Evolutionary conservation across 2,888 invertebrate genomes (phyloP).

Genomic region (Slavum lentiscoides): DNA sequence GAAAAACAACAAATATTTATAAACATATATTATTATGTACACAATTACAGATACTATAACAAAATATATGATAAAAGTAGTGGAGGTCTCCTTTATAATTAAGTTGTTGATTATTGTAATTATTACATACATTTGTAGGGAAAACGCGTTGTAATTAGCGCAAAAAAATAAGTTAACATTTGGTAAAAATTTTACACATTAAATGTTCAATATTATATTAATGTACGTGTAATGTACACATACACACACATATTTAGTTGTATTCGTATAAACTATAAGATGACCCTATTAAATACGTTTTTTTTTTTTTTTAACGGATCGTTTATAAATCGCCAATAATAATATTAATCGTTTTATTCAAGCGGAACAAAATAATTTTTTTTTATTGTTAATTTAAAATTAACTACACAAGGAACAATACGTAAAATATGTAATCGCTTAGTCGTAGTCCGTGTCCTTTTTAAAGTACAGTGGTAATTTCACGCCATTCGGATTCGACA

Average conservation of each 20-base stretch:
- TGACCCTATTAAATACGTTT: constrained; percentile 7
- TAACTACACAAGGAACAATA: constrained; percentile 28
- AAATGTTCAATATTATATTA: constrained; percentile 24
- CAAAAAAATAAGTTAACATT: constrained; percentile 41
- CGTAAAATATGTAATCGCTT: constrained; percentile 2
- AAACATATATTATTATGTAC: constrained; percentile 8
- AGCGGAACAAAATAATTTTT: constrained; percentile 32
- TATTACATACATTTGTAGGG: constrained; percentile 32
- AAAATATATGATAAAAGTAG: constrained; percentile 26
- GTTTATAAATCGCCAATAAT: constrained; percentile 19
- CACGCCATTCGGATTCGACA: background rate
- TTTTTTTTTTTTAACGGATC: background rate
- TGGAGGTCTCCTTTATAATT: constrained; percentile 26
- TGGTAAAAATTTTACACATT: constrained; percentile 38
- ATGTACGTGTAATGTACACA: background rate
- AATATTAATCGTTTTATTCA: constrained; percentile 47
- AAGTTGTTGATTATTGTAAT: constrained; percentile 3
- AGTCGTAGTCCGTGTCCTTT: background rate
- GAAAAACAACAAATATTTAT: constrained; percentile 29
- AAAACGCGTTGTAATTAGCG: constrained; percentile 31
- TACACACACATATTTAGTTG: constrained; percentile 4
- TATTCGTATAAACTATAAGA: constrained; percentile 22
- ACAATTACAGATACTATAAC: constrained; percentile 26
- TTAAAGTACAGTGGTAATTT: background rate
- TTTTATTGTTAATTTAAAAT: constrained; percentile 36